These are phyloP conservation scores for Chloroceryle amazona DNA, from an alignment of 2,797 vertebrate genomes.

Conservation along the genomic window DNA sequence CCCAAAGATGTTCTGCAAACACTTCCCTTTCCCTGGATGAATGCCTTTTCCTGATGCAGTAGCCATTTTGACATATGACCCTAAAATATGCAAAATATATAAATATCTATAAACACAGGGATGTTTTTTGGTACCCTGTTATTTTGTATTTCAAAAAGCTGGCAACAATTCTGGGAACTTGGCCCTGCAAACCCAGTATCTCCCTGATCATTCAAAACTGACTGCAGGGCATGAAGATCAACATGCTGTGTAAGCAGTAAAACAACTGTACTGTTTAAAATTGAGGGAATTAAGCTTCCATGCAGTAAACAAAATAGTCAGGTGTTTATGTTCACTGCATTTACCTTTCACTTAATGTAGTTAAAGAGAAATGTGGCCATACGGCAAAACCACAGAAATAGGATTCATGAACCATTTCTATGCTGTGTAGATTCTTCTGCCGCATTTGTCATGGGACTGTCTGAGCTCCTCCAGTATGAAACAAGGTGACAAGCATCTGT, in stretches of 20 bases:
- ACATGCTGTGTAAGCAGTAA: background rate
- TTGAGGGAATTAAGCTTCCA: background rate
- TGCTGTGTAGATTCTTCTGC: background rate
- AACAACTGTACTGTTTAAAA: background rate
- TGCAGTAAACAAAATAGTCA: background rate
- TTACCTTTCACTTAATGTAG: background rate
- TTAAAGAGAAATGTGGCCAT: background rate
- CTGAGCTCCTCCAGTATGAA: background rate
- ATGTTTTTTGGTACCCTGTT: background rate
- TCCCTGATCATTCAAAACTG: background rate
- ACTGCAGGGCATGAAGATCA: background rate
- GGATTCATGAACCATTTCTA: background rate
- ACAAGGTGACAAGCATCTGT: slow-evolving; percentile 10
- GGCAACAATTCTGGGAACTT: background rate
- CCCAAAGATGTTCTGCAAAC: background rate
- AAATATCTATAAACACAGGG: background rate
- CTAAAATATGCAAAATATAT: background rate
- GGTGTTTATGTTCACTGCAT: background rate
- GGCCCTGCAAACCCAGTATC: background rate
- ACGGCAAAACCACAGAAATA: background rate
- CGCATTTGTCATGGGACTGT: background rate
- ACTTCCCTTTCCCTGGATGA: background rate
- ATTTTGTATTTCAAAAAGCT: background rate
- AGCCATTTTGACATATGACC: background rate
- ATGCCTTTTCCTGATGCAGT: background rate